These are phyloP conservation scores for Chelmon rostratus DNA, from an alignment of 2,797 vertebrate species.

Conservation along the genomic window DNA sequence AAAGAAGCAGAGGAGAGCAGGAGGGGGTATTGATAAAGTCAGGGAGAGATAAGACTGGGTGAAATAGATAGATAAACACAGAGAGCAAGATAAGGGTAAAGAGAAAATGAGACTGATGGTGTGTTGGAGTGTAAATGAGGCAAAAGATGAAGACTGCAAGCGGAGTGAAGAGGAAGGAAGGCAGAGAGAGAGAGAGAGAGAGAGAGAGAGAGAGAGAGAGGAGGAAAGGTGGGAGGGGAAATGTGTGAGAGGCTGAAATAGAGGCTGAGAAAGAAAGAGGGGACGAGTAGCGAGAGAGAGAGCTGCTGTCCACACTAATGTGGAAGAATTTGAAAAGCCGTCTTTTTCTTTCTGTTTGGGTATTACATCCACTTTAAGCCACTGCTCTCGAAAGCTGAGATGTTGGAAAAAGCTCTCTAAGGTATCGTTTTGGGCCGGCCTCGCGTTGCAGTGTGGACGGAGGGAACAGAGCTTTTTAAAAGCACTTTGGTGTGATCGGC, in stretches of 20 bases:
- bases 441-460: not conserved
- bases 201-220: not conserved
- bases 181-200: not conserved
- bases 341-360: slow-evolving; percentile 29
- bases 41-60: slow-evolving; percentile 57
- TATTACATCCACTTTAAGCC: slow-evolving; percentile 39
- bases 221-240: not conserved
- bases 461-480: slow-evolving; percentile 10
- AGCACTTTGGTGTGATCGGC: not conserved
- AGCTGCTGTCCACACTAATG: slow-evolving; percentile 19
- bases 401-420: slow-evolving; percentile 19
- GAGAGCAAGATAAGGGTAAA: slow-evolving; percentile 50
- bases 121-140: slow-evolving; percentile 49
- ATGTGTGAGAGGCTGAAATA: slow-evolving; percentile 14
- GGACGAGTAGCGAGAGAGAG: not conserved
- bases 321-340: slow-evolving; percentile 22
- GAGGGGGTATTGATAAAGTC: slow-evolving; percentile 51
- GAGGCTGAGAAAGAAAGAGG: not conserved
- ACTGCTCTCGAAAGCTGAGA: slow-evolving; percentile 11
- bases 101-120: slow-evolving; percentile 48
- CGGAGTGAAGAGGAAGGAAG: not conserved
- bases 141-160: slow-evolving; percentile 26
- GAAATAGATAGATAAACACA: slow-evolving; percentile 66
- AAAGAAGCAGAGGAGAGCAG: slow-evolving; percentile 52
- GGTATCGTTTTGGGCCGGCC: slow-evolving; percentile 19